Evolutionary conservation across 2,797 vertebrate genomes (phyloP).

Genomic region (Urosaurus nigricauda): DNA sequence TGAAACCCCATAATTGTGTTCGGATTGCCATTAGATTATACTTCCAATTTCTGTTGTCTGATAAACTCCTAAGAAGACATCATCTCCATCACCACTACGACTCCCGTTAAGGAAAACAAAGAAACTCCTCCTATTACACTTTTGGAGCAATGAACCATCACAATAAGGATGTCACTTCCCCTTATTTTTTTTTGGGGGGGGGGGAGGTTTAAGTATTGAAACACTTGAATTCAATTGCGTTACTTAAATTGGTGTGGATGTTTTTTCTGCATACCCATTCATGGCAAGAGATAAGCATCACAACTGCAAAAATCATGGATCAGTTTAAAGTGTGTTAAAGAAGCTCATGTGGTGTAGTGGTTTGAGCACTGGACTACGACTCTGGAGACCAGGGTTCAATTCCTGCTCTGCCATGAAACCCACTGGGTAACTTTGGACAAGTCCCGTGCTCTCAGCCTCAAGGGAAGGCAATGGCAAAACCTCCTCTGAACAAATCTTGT

Average conservation of each 20-base stretch:
- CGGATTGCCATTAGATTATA: too few relatives aligned
- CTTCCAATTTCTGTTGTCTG: too few relatives aligned
- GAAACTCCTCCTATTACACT: conserved; percentile 74
- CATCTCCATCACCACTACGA: conserved; percentile 15
- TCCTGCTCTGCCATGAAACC: too few relatives aligned
- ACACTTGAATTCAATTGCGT: conserved; percentile 49
- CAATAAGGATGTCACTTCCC: conserved; percentile 76
- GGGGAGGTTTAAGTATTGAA: too few relatives aligned
- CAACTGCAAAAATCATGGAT: neutral
- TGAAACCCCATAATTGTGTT: too few relatives aligned
- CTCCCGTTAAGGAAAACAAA: conserved; percentile 57
- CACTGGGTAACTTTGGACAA: too few relatives aligned
- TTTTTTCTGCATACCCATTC: conserved; percentile 37
- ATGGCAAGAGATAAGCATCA: neutral
- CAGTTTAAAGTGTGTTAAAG: conserved; percentile 10
- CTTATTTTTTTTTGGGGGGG: conserved; percentile 39
- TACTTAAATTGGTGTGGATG: conserved; percentile 19
- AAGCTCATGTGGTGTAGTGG: neutral
- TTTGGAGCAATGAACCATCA: conserved; percentile 68
- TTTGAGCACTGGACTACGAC: too few relatives aligned
- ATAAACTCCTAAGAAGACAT: too few relatives aligned
- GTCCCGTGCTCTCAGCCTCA: too few relatives aligned
- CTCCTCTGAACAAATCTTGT: too few relatives aligned
- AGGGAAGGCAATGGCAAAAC: too few relatives aligned
- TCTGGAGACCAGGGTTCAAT: too few relatives aligned